Conservation (phyloP, 1,140 invertebrate species). For the Drosophila fuyamai region DNA sequence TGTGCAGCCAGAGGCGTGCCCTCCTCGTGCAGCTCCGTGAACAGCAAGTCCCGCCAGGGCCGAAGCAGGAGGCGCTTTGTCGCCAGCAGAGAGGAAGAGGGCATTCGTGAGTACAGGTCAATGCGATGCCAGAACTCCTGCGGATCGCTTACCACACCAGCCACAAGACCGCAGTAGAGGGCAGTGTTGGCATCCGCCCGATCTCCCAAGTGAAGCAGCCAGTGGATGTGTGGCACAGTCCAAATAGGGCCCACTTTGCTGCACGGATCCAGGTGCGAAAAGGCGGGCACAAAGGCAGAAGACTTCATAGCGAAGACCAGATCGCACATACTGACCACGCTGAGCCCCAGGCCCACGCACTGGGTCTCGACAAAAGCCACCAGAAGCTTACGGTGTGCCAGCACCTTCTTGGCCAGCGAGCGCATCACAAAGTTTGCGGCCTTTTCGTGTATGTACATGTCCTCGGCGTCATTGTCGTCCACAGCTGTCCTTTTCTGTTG, state of each 20-base stretch:
- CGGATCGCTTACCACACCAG: constrained; percentile 87
- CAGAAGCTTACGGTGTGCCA: constrained; percentile 95
- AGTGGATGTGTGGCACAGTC: constrained; percentile 92
- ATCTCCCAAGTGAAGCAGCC: constrained; percentile 91
- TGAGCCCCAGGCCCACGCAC: constrained; percentile 95
- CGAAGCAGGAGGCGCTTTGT: constrained; percentile 86
- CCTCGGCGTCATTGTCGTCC: constrained; percentile 15
- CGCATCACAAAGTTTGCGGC: constrained; percentile 84
- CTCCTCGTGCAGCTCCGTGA: constrained; percentile 48
- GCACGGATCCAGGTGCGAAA: constrained; percentile 91
- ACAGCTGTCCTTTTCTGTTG: not conserved
- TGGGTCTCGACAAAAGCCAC: constrained; percentile 96
- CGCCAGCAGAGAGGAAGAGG: constrained; percentile 86
- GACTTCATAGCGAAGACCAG: constrained; percentile 93
- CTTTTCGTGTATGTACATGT: constrained; percentile 52
- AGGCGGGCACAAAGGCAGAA: constrained; percentile 94
- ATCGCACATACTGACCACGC: constrained; percentile 94
- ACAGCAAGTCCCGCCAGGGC: constrained; percentile 35
- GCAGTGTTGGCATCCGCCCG: constrained; percentile 93
- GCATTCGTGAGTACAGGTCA: constrained; percentile 85
- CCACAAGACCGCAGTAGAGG: constrained; percentile 88
- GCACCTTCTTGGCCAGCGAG: constrained; percentile 91
- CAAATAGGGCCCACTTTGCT: constrained; percentile 94
- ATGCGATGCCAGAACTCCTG: constrained; percentile 87
- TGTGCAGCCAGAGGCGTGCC: constrained; percentile 40